Evolutionary conservation across 2,888 invertebrate species (phyloP).

Genomic region (Cephus nigrinus): DNA sequence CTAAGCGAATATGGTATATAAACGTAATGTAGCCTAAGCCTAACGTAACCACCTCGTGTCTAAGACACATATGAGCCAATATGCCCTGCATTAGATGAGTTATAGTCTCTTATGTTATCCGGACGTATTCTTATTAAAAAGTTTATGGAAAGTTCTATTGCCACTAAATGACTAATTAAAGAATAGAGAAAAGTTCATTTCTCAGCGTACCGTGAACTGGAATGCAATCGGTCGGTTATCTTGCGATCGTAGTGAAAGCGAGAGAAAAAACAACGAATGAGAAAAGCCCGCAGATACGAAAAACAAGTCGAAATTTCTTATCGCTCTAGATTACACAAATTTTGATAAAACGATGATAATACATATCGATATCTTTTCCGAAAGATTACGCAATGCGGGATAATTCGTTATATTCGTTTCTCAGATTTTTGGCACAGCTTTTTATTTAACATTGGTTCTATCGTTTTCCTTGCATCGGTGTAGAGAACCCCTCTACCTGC

Average conservation of each 20-base stretch:
- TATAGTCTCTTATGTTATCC: neutral
- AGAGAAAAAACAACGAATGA: neutral
- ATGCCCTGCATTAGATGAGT: neutral
- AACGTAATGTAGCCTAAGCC: neutral
- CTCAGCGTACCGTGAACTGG: neutral
- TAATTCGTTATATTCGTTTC: neutral
- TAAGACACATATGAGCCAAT: neutral
- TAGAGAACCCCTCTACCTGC: neutral
- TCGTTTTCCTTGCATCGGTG: neutral
- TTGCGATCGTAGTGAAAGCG: neutral
- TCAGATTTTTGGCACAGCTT: neutral
- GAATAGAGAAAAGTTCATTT: neutral
- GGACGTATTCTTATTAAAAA: neutral
- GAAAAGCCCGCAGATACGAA: neutral
- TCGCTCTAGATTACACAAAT: neutral
- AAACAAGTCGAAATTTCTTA: neutral
- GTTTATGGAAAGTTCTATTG: neutral
- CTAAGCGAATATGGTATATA: neutral
- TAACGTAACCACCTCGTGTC: neutral
- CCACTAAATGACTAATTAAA: neutral
- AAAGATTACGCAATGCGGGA: neutral
- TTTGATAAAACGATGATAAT: neutral
- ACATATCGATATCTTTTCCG: neutral
- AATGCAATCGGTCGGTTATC: neutral
- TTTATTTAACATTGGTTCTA: neutral